phyloP scores from a whole-genome alignment of 1,140 invertebrate genomes.

The Thaumetopoea pityocampa region DNA sequence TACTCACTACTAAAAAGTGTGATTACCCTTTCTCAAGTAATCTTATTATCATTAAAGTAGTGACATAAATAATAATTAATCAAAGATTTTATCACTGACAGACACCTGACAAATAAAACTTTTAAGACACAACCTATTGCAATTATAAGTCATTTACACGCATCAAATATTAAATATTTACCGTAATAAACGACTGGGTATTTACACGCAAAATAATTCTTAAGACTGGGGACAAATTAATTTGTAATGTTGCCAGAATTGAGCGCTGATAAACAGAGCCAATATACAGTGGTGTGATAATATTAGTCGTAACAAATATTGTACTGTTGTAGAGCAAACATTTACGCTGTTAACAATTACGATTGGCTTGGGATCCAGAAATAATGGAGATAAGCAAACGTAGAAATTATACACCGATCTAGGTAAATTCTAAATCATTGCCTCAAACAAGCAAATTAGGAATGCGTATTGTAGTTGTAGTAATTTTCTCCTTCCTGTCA shows the following conservation, averaged over 20 bases:
- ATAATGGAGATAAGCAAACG: too few species aligned
- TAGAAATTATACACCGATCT: too few species aligned
- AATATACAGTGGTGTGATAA: slow-evolving; percentile 29
- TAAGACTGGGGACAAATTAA: slow-evolving; percentile 58
- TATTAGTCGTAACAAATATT: slow-evolving; percentile 25
- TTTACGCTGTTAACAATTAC: slow-evolving; percentile 3
- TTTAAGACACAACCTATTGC: slow-evolving; percentile 22
- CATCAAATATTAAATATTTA: slow-evolving; percentile 60
- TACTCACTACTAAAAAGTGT: too few species aligned
- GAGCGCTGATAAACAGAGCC: slow-evolving; percentile 31
- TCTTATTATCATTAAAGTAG: too few species aligned
- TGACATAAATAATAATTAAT: too few species aligned
- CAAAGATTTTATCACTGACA: slow-evolving; percentile 10
- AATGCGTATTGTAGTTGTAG: too few species aligned
- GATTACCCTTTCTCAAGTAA: too few species aligned
- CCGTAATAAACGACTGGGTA: slow-evolving; percentile 48
- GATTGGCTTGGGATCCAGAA: too few species aligned
- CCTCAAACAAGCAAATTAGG: too few species aligned
- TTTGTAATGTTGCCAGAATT: slow-evolving; percentile 46
- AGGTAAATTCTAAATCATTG: too few species aligned
- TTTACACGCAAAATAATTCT: slow-evolving; percentile 58
- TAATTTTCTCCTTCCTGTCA: too few species aligned
- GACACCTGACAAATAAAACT: slow-evolving; percentile 27
- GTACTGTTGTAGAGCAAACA: slow-evolving; percentile 6
- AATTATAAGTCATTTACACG: slow-evolving; percentile 42